Percentiles rank a stretch among this genome's conserved stretches.
Evolutionary conservation across 2,888 invertebrate genomes (phyloP).

Genomic region (Arrhopalites spinosus): DNA sequence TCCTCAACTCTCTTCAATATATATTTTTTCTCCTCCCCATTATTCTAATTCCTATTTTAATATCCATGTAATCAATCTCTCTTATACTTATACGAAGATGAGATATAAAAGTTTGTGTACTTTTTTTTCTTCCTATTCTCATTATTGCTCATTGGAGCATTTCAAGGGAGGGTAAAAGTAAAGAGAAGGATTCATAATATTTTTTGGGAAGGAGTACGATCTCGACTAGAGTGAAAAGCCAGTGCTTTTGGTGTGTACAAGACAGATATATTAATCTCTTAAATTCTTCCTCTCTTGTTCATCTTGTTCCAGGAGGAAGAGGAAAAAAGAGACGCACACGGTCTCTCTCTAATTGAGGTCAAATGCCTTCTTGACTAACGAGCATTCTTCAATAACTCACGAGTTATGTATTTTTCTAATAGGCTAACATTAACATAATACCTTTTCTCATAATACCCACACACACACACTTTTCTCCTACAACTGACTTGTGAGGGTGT

Average conservation of each 20-base stretch:
- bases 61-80: not conserved
- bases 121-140: not conserved
- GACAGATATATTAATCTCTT: conserved; percentile 29
- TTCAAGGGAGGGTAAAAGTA: too few relatives aligned
- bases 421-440: conserved; percentile 38
- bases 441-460: not conserved
- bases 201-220: not conserved
- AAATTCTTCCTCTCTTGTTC: conserved; percentile 6
- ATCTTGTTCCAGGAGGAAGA: not conserved
- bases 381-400: conserved; percentile 45
- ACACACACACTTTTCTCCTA: not conserved
- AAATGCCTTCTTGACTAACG: conserved; percentile 38
- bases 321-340: conserved; percentile 3
- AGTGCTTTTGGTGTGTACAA: not conserved
- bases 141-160: not conserved
- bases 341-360: conserved; percentile 39
- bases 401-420: conserved; percentile 34
- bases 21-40: not conserved
- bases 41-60: not conserved
- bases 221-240: not conserved
- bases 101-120: too few relatives aligned
- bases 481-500: not conserved
- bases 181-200: too few relatives aligned
- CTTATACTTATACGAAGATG: too few relatives aligned
- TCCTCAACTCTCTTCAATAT: not conserved